Evolutionary conservation across 2,113 vertebrate genomes (phyloP), one percentile per base, ranked within the genome.

Genomic region (Gnathonemus echidnorhynchus): DNA sequence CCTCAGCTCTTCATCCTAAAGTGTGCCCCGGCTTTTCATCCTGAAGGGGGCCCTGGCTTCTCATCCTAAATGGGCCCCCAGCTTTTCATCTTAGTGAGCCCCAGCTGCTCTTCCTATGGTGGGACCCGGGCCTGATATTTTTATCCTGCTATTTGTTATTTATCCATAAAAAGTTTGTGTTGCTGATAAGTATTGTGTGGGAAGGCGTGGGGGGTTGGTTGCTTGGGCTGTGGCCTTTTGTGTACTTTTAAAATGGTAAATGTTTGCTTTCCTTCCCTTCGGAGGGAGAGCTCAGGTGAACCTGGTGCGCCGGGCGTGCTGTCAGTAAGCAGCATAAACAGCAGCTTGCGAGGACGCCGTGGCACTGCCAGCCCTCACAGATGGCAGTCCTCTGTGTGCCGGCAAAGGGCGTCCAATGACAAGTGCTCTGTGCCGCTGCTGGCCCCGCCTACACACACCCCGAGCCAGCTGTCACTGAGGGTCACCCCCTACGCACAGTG

Each of bases 341-440:
- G 50, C 27, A 50, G 46, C 46, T 52, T 86, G 46, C 7, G 49
- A 27, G 48, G n/a, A 50, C 13, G 19, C 9, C 13, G n/a, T 9
- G 49, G 31, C 24, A 5, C 24, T 87, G 86, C 31, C 50, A 56
- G 50, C 4, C n/a, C 49, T 87, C 27, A 21, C 86, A 87, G 86
- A 87, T 87, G 86, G 86, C 31, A 19, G 50, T 11, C 85, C 48
- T 17, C 85, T 4, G 21, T 31, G 85, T 21, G n/a, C 49, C 9
- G 46, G 45, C 21, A 10, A 87, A 87, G 85, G 48, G 85, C 85
- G 45, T 87, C 86, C 27, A 87, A 56, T 87, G 86, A 87, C 86
- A 42, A 53, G 27, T 27, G 50, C 50, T 35, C 50, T 50, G 31
- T 87, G 46, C 45, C n/a, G 86, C 86, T 53, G 86, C n/a, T 87